phyloP scores from a whole-genome alignment of 2,888 invertebrate species.

The Drosophila affinis region DNA sequence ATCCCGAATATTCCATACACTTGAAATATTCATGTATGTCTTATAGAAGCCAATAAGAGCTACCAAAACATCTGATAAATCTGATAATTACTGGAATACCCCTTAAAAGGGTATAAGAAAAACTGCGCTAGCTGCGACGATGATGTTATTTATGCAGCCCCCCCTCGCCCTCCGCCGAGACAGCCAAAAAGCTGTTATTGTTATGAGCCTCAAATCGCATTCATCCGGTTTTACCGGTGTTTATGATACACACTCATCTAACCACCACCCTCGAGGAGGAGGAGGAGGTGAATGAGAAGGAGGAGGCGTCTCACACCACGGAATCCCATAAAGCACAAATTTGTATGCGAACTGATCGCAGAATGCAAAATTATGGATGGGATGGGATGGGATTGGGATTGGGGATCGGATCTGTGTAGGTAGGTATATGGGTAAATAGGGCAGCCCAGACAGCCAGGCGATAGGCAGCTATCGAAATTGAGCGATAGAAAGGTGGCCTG shows the following conservation, averaged over 20 bases:
- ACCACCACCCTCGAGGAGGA: not conserved
- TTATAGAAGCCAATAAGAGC: no score
- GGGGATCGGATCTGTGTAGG: not conserved
- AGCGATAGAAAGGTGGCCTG: conserved; percentile 44
- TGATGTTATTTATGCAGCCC: conserved; percentile 58
- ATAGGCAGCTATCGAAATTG: conserved; percentile 13
- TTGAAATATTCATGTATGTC: not conserved
- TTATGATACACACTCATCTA: conserved; percentile 35
- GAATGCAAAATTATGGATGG: conserved; percentile 19
- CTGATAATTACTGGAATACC: not conserved
- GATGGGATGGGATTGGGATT: not conserved
- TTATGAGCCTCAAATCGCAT: conserved; percentile 61
- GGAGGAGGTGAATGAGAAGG: not conserved
- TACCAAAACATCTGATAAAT: no score
- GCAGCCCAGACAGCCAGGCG: not conserved
- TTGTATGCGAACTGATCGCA: conserved; percentile 15
- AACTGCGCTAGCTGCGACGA: conserved; percentile 44
- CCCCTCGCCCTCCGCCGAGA: conserved; percentile 3
- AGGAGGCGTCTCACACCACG: not conserved
- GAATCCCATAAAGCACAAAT: conserved; percentile 2
- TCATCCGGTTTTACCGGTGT: conserved; percentile 68
- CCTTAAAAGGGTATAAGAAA: conserved; percentile 3
- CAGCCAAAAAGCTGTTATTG: conserved; percentile 61
- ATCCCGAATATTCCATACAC: not conserved
- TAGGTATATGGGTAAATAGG: conserved; percentile 29